These are phyloP conservation scores for Perodicticus potto DNA, from an alignment of 2,797 vertebrate genomes.

Conservation along the genomic window DNA sequence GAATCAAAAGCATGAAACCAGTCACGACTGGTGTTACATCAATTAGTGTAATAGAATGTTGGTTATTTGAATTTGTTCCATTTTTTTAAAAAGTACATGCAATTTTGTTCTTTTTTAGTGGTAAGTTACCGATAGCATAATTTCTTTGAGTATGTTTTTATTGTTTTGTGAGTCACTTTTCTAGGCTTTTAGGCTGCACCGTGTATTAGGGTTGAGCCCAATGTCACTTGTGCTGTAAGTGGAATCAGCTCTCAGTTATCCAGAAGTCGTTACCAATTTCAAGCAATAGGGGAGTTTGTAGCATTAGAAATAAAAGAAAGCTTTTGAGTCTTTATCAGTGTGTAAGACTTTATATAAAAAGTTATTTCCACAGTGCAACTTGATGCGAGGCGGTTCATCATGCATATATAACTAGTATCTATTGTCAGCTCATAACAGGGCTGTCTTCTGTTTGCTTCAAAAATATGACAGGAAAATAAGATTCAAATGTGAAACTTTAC, in stretches of 20 bases:
- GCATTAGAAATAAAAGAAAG: background rate
- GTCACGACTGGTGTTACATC: background rate
- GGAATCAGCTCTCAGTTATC: background rate
- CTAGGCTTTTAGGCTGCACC: background rate
- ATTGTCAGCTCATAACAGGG: background rate
- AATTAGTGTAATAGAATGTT: slow-evolving; percentile 17
- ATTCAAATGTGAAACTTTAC: slow-evolving; percentile 18
- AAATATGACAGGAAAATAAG: background rate
- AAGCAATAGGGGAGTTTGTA: background rate
- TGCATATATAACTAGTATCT: background rate
- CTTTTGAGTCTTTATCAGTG: background rate
- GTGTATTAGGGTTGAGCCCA: background rate
- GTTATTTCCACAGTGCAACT: background rate
- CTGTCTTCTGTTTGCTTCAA: slow-evolving; percentile 43
- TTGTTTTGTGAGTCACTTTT: background rate
- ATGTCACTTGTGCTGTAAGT: background rate
- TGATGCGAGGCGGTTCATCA: background rate
- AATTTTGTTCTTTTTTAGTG: background rate
- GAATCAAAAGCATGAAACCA: background rate
- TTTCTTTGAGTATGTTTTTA: background rate
- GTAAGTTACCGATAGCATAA: background rate
- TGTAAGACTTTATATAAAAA: slow-evolving; percentile 41
- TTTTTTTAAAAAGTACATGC: background rate
- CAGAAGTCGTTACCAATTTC: background rate
- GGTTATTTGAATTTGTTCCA: slow-evolving; percentile 30